Evolutionary conservation across 2,113 vertebrate genomes (phyloP), one percentile per base, ranked within the genome.

Genomic region (Phalacrocorax aristotelis): DNA sequence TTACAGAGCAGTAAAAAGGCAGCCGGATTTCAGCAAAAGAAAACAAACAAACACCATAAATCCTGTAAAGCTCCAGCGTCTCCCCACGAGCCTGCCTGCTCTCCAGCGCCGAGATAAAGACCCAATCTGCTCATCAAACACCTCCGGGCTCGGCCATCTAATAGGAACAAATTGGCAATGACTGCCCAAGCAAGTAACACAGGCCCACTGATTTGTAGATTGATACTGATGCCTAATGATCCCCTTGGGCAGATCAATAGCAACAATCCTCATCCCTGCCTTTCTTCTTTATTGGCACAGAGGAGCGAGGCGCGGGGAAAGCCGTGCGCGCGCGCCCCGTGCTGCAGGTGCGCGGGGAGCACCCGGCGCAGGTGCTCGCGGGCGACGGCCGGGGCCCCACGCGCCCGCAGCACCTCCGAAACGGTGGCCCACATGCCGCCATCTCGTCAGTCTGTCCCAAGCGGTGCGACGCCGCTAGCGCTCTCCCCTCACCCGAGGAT

Each of bases 161-260:
- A 99, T 99, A 99, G 99, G 99, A 99, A 99, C 99, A 99, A 99
- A 99, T 99, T 99, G 99, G 98, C 99, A 99, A 99, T 99, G 99
- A 99, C 99, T 99, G 99, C 98, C 99, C 98, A 95, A 98, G 98
- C 98, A 98, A 98, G 98, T 99, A 98, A 98, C 98, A 98, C 99
- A 98, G 98, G 98, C 97, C 98, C 98, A 98, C 97, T 98, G 98
- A 99, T 99, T 99, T 99, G 99, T 99, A 99, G 99, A 99, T 99
- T 99, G 99, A 99, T 99, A 99, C 98, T 98, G 99, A 99, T 99
- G 99, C 99, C 99, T 99, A 99, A 99, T 99, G 99, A 99, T 99
- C 99, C 99, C 99, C 99, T 98, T 99, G 99, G 99, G 99, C 99
- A 98, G 99, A 99, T 99, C 99, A 99, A 99, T 99, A 99, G 99